phyloP scores from a whole-genome alignment of 2,888 invertebrate genomes.

The Tipula unca region DNA sequence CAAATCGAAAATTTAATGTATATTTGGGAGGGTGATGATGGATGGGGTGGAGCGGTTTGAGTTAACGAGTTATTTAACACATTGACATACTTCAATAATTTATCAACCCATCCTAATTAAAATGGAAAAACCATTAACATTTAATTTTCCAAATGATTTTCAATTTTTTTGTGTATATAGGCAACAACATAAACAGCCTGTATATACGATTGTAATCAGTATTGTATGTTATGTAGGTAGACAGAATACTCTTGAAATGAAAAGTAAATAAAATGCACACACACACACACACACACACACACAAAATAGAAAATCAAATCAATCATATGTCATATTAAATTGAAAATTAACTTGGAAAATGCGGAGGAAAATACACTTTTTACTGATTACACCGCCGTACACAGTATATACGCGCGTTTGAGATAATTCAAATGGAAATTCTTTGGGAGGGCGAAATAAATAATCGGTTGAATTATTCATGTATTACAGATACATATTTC shows the following conservation, averaged over 20 bases:
- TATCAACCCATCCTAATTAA: neutral
- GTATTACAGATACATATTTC: neutral
- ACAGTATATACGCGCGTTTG: neutral
- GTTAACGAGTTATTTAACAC: conserved; percentile 14
- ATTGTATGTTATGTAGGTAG: neutral
- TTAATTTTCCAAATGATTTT: conserved; percentile 14
- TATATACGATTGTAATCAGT: neutral
- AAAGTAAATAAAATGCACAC: neutral
- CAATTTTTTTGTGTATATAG: neutral
- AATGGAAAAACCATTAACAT: conserved; percentile 1
- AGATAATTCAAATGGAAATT: neutral
- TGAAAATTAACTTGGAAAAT: conserved; percentile 14
- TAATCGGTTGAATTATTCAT: neutral
- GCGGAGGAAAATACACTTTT: neutral
- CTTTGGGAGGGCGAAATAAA: neutral
- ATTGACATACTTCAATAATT: neutral
- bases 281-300: neutral
- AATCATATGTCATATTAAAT: conserved; percentile 14
- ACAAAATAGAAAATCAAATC: neutral
- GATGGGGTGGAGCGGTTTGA: too few species aligned
- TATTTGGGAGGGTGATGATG: neutral
- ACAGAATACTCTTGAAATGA: neutral
- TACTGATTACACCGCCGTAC: neutral
- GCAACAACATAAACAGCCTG: neutral
- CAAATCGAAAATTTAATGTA: neutral